These are phyloP conservation scores for Herpailurus yagouaroundi DNA, from an alignment of 2,113 vertebrate species.

Conservation along the genomic window DNA sequence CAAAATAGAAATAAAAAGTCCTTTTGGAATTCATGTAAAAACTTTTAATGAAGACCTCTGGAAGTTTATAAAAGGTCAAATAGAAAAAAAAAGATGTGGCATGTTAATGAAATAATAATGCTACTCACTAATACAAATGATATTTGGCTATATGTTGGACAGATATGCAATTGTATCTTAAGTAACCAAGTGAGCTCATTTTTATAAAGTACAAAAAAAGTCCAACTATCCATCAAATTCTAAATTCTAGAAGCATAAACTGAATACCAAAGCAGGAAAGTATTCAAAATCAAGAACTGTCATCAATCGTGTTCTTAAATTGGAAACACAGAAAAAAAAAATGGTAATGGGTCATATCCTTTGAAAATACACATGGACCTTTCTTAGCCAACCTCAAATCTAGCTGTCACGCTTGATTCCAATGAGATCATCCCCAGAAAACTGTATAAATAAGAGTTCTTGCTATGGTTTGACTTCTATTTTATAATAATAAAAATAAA, in stretches of 20 bases:
- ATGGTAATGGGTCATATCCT: conserved; percentile 46
- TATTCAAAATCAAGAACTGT: conserved; percentile 46
- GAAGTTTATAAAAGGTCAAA: conserved; percentile 56
- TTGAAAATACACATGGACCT: conserved; percentile 53
- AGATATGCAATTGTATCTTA: conserved; percentile 24
- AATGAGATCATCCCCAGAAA: conserved; percentile 57
- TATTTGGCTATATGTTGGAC: not conserved
- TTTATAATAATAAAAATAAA: conserved; percentile 76
- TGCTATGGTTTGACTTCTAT: conserved; percentile 25
- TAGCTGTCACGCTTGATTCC: conserved; percentile 24
- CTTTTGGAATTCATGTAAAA: conserved; percentile 40
- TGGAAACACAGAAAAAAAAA: conserved; percentile 23
- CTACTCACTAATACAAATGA: conserved; percentile 14
- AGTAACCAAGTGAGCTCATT: conserved; percentile 43
- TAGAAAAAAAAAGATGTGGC: not conserved
- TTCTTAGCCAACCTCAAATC: conserved; percentile 37
- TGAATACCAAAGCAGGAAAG: conserved; percentile 35
- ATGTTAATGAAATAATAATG: conserved; percentile 27
- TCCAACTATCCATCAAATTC: conserved; percentile 38
- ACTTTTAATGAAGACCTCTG: conserved; percentile 45
- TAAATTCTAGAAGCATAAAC: conserved; percentile 36
- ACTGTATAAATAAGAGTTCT: conserved; percentile 39
- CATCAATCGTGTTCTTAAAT: conserved; percentile 51
- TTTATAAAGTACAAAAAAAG: conserved; percentile 44
- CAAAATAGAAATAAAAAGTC: conserved; percentile 3